phyloP scores from a whole-genome alignment of 2,888 invertebrate species.

The Andrena fulva region DNA sequence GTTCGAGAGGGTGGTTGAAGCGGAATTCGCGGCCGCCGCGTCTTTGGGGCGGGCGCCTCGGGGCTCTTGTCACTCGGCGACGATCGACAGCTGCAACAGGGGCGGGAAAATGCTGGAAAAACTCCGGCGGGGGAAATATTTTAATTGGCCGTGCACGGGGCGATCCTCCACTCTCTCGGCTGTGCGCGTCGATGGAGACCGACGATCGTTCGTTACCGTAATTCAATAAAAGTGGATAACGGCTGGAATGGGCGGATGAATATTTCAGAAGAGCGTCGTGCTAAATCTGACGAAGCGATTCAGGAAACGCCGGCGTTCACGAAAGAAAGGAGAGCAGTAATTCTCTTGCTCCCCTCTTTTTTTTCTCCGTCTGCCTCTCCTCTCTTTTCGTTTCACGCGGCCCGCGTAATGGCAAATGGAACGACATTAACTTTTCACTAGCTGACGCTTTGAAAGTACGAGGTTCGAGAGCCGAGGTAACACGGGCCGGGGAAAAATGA shows the following conservation, averaged over 20 bases:
- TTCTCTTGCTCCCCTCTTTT: background rate
- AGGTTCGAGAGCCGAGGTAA: conserved; percentile 2
- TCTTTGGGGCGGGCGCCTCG: background rate
- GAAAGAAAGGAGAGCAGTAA: conserved; percentile 14
- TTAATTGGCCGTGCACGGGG: background rate
- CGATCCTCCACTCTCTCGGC: background rate
- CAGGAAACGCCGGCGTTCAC: background rate
- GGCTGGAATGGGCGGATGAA: conserved; percentile 6
- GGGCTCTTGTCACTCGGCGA: background rate
- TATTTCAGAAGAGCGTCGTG: conserved; percentile 7
- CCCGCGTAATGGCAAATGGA: conserved; percentile 10
- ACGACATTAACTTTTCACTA: conserved; percentile 31
- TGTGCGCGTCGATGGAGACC: background rate
- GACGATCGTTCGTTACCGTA: conserved; percentile 49
- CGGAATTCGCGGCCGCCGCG: conserved; percentile 17
- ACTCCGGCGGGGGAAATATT: background rate
- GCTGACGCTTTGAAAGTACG: conserved; percentile 12
- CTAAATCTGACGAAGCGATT: conserved; percentile 29
- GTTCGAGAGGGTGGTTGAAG: background rate
- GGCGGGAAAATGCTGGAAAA: background rate
- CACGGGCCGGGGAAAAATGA: background rate
- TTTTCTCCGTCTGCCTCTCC: background rate
- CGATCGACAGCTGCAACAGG: conserved; percentile 2
- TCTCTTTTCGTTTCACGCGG: background rate
- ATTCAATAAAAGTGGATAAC: conserved; percentile 39